Evolutionary conservation across 2,113 vertebrate species (phyloP).

Genomic region (Pseudolaguvia tuberculata): DNA sequence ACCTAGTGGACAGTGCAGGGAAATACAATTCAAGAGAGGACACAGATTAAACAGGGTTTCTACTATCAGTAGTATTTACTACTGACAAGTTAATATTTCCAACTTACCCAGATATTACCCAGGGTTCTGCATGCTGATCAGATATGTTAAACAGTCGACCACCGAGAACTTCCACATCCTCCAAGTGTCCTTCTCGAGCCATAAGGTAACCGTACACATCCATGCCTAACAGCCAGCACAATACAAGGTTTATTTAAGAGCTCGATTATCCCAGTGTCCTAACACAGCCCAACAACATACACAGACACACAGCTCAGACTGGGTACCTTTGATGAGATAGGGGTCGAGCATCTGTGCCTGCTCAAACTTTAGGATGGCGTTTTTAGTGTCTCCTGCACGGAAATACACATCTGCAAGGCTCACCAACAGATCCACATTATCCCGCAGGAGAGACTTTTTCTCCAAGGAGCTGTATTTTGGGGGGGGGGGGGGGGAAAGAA

Average conservation of each 20-base stretch:
- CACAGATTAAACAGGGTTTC: not conserved
- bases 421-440: conserved; percentile 93
- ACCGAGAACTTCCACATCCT: conserved; percentile 96
- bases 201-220: conserved; percentile 95
- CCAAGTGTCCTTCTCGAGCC: conserved; percentile 90
- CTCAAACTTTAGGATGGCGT: conserved; percentile 94
- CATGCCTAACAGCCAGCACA: conserved; percentile 77
- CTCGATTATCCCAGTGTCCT: not conserved
- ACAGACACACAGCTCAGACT: not conserved
- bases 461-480: conserved; percentile 85
- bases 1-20: conserved; percentile 64
- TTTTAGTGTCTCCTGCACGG: conserved; percentile 93
- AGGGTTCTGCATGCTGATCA: conserved; percentile 95
- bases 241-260: not conserved
- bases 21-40: not conserved
- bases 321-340: conserved; percentile 90
- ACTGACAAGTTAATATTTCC: too few relatives aligned
- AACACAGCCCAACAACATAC: not conserved
- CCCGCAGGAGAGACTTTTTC: conserved; percentile 91
- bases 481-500: too few relatives aligned
- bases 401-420: conserved; percentile 96
- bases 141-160: conserved; percentile 96
- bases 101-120: conserved; percentile 93
- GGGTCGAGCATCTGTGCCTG: conserved; percentile 98
- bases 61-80: not conserved